Percentiles rank a stretch among this genome's conserved stretches.
These are phyloP conservation scores for Chiloscyllium punctatum DNA, from an alignment of 2,797 vertebrate genomes.

Conservation along the genomic window DNA sequence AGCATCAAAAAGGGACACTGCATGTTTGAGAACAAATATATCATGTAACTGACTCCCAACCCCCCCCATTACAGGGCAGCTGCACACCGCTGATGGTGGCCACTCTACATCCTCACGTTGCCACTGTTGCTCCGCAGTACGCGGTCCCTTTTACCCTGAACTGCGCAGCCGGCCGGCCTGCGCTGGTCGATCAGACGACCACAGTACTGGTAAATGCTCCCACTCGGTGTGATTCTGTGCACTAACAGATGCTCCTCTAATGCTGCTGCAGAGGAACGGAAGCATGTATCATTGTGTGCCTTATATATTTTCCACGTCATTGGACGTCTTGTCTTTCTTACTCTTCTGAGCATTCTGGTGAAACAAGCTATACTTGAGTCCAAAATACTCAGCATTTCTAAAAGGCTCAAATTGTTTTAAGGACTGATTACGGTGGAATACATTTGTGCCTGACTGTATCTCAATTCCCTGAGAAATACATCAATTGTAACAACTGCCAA, in stretches of 20 bases:
- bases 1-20: slow-evolving; percentile 1
- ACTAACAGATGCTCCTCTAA: slow-evolving; percentile 63
- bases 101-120: slow-evolving; percentile 95
- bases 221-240: slow-evolving; percentile 58
- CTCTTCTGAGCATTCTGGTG: not conserved
- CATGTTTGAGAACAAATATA: slow-evolving; percentile 20
- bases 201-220: slow-evolving; percentile 93
- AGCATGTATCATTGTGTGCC: slow-evolving; percentile 76
- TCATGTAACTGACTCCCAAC: slow-evolving; percentile 64
- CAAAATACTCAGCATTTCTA: slow-evolving; percentile 27
- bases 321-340: slow-evolving; percentile 33
- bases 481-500: not conserved
- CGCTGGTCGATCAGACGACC: slow-evolving; percentile 97
- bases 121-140: slow-evolving; percentile 93
- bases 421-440: not conserved
- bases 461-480: not conserved
- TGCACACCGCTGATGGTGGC: slow-evolving; percentile 99
- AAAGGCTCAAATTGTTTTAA: slow-evolving; percentile 20
- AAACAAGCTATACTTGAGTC: not conserved
- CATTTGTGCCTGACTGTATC: not conserved
- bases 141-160: slow-evolving; percentile 93
- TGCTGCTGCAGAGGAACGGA: slow-evolving; percentile 90
- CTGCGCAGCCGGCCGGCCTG: slow-evolving; percentile 86
- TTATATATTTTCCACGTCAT: slow-evolving; percentile 44
- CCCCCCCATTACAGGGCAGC: slow-evolving; percentile 90